Base-by-base conservation (phyloP, 2,888 invertebrate species). In the Brachylomia viminalis region DNA sequence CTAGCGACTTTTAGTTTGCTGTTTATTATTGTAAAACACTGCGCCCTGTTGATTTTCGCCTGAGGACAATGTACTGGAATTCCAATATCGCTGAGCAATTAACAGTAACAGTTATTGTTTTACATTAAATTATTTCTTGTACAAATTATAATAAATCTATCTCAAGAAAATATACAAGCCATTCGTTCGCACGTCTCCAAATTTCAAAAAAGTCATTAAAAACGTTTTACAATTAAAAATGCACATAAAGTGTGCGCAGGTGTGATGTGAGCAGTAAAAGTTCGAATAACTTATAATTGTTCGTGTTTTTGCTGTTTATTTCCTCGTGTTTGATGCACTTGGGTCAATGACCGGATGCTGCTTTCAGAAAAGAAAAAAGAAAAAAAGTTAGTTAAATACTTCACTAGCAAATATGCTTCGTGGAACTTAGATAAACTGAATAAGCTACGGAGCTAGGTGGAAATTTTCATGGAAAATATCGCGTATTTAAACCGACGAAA, bases 131-230 rank as follows among this genome's bases (percentile, higher is more conserved):
- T 33, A 0, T 30, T 79, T 79, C 10, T 45, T 52, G 7, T 47
- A 27, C 17, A 56, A 13, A 38, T 45, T 69, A 23, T 27, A 23
- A 56, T 75, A 33, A 52, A 75, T 58, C 20, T 66, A 56, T 54
- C 17, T n/a, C n/a, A 27, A 59, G 7, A 38, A 58, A 27, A 49
- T 15, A 49, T 38, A 52, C 59, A 61, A n/a, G 45, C 33, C 49
- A 80, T 58, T 67, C 58, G n/a, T 61, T 79, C 56, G 58, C 82
- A 82, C 64, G 17, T 82, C 58, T 69, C 70, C 59, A 65, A 77
- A 80, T 59, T 69, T 83, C 23, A 59, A 61, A 70, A 54, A 70
- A 69, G 83, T 78, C 78, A 77, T 83, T 82, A 83, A 79, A 82
- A 70, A 47, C 38, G 47, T 59, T 65, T 56, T 77, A 61, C 65